phyloP scores from a whole-genome alignment of 2,113 vertebrate genomes.

The Tamias sibiricus region DNA sequence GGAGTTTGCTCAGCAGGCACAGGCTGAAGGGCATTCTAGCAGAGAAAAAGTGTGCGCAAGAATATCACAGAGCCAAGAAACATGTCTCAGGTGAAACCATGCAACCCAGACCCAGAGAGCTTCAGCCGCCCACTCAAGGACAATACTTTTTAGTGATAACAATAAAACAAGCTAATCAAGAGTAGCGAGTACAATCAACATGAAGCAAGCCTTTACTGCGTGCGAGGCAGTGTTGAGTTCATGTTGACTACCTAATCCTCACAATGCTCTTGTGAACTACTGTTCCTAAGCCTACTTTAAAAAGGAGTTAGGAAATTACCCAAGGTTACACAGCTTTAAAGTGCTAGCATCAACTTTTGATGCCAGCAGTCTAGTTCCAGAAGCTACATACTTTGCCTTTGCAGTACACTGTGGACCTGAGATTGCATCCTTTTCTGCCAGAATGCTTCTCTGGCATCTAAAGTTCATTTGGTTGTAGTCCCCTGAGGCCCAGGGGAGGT shows the following conservation, averaged over 20 bases:
- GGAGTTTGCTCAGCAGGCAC: background rate
- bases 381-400: background rate
- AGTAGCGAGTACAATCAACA: background rate
- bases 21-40: background rate
- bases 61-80: background rate
- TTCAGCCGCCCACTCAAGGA: background rate
- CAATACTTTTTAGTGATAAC: background rate
- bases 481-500: background rate
- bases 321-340: background rate
- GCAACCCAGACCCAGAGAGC: background rate
- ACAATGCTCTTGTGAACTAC: background rate
- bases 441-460: background rate
- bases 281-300: background rate
- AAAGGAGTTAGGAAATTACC: background rate
- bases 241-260: background rate
- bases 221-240: background rate
- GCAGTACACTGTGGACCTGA: background rate
- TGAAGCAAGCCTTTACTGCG: background rate
- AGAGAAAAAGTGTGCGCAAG: background rate
- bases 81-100: background rate
- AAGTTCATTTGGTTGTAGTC: background rate
- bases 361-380: background rate
- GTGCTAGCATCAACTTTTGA: background rate
- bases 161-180: background rate
- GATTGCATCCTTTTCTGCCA: background rate